Percentiles rank a stretch among this genome's conserved stretches.
Evolutionary conservation across 2,888 invertebrate genomes (phyloP).

Genomic region (Embidobia sp.): DNA sequence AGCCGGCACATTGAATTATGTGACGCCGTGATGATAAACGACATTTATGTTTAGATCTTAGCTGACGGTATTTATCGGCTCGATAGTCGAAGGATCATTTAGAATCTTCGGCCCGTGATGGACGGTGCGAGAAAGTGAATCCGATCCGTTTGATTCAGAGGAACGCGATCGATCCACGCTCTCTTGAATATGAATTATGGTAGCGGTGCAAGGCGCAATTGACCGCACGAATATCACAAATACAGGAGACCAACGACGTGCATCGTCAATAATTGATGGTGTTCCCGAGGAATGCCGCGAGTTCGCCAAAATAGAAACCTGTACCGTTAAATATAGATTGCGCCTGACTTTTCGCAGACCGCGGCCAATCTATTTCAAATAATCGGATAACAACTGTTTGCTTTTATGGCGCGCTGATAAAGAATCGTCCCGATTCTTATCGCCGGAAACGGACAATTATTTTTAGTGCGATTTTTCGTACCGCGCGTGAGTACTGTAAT

Average conservation of each 20-base stretch:
- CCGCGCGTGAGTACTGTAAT: too few relatives aligned
- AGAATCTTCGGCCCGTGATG: constrained; percentile 38
- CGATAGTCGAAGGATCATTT: constrained; percentile 38
- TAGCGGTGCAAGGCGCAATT: constrained; percentile 34
- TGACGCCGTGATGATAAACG: constrained; percentile 51
- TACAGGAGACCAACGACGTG: constrained; percentile 12
- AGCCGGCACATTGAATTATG: constrained; percentile 40
- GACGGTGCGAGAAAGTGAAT: constrained; percentile 50
- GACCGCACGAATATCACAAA: constrained; percentile 28
- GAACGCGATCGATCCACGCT: constrained; percentile 50
- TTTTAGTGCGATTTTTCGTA: too few relatives aligned
- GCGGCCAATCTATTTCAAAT: constrained; percentile 24
- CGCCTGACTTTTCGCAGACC: constrained; percentile 21
- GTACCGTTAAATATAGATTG: constrained; percentile 29
- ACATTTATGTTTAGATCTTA: constrained; percentile 33
- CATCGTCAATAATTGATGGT: constrained; percentile 38
- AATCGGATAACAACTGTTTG: constrained; percentile 25
- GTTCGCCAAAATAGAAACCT: constrained; percentile 35
- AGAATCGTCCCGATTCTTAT: too few relatives aligned
- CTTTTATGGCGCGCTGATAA: background rate
- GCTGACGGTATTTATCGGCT: constrained; percentile 50
- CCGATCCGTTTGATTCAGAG: constrained; percentile 30
- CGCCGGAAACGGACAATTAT: too few relatives aligned
- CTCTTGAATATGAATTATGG: constrained; percentile 58
- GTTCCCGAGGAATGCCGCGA: background rate